Evolutionary conservation across 2,888 invertebrate genomes (phyloP).

Genomic region (Merodon equestris): DNA sequence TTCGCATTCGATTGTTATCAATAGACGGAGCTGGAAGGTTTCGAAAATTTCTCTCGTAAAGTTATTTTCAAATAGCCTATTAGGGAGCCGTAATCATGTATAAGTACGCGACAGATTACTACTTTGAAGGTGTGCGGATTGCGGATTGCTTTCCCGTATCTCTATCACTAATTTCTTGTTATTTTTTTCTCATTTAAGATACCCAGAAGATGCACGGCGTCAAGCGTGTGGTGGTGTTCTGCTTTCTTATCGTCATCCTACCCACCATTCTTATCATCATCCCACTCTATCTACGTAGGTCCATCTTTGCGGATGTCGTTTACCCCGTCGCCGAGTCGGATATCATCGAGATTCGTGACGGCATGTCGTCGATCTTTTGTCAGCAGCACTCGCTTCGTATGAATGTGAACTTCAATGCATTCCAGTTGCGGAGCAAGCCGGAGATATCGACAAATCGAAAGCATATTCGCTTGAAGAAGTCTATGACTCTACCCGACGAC

Average conservation of each 20-base stretch:
- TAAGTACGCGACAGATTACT: constrained; percentile 73
- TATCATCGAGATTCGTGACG: constrained; percentile 89
- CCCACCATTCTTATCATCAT: constrained; percentile 87
- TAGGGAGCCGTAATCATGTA: background rate
- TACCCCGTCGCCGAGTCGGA: constrained; percentile 91
- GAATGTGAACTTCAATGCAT: constrained; percentile 86
- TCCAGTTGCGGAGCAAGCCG: constrained; percentile 86
- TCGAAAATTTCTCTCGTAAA: background rate
- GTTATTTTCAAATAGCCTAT: no score
- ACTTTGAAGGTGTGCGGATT: constrained; percentile 73
- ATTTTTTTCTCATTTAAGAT: constrained; percentile 77
- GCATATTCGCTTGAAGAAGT: constrained; percentile 88
- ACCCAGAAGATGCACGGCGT: constrained; percentile 88
- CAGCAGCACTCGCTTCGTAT: constrained; percentile 87
- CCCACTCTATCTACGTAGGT: constrained; percentile 88
- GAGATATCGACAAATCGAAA: constrained; percentile 85
- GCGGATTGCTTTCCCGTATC: background rate
- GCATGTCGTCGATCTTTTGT: constrained; percentile 91
- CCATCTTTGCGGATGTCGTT: constrained; percentile 87
- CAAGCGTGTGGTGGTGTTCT: constrained; percentile 88
- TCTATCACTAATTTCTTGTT: background rate
- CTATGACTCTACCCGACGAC: constrained; percentile 90
- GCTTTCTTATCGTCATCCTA: constrained; percentile 86
- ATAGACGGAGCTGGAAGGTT: constrained; percentile 4
- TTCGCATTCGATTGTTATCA: constrained; percentile 28